Evolutionary conservation across 2,888 invertebrate genomes (phyloP).

Genomic region (Tenthredo notha): DNA sequence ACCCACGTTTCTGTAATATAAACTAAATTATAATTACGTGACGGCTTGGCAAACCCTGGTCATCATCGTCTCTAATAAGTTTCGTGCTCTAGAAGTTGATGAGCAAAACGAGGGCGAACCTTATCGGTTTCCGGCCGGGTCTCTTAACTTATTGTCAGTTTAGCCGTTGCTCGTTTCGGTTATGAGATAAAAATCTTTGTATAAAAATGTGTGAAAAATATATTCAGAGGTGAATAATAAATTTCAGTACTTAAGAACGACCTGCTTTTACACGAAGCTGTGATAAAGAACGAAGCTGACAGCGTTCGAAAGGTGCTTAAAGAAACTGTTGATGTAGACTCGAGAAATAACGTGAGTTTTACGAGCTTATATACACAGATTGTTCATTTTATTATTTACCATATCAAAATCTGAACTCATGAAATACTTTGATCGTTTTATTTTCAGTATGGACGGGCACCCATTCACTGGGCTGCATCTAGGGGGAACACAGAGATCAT

Average conservation of each 20-base stretch:
- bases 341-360: slow-evolving; percentile 85
- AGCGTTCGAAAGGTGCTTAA: slow-evolving; percentile 83
- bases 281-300: slow-evolving; percentile 87
- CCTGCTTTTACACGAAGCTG: slow-evolving; percentile 86
- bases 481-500: slow-evolving; percentile 87
- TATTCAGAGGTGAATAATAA: neutral
- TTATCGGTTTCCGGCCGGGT: neutral
- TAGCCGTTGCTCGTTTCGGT: slow-evolving; percentile 4
- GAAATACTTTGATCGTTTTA: neutral
- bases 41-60: neutral
- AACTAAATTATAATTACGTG: neutral
- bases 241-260: slow-evolving; percentile 83
- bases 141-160: neutral
- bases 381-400: neutral
- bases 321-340: slow-evolving; percentile 86
- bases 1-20: neutral
- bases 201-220: neutral
- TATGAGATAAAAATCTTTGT: slow-evolving; percentile 3
- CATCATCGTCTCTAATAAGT: slow-evolving; percentile 18
- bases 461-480: slow-evolving; percentile 88
- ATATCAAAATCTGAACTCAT: neutral
- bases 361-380: neutral
- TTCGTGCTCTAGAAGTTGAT: slow-evolving; percentile 15
- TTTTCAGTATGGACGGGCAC: slow-evolving; percentile 85
- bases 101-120: neutral